A percentile compares a stretch with the other conserved stretches of the same genome.
phyloP scores from a whole-genome alignment of 2,888 invertebrate genomes.

The Cynaeus angustus region DNA sequence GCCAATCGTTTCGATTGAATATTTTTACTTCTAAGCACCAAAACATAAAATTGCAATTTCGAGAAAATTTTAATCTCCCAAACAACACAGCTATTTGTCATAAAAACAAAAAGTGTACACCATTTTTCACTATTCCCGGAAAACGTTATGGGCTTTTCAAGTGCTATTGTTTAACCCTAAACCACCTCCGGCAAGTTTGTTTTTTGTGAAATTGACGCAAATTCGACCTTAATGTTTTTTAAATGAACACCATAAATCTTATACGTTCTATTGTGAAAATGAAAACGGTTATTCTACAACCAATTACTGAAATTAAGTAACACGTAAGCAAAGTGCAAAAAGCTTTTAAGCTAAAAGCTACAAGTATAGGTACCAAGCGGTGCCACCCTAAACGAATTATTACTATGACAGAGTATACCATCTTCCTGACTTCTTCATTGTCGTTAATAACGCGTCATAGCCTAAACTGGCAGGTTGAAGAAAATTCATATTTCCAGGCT shows the following conservation, averaged over 20 bases:
- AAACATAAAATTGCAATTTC: slow-evolving; percentile 19
- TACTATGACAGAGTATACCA: slow-evolving; percentile 23
- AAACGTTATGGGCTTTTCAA: slow-evolving; percentile 9
- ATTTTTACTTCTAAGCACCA: slow-evolving; percentile 31
- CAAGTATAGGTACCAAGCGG: slow-evolving; percentile 42
- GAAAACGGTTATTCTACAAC: slow-evolving; percentile 55
- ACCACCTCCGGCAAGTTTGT: slow-evolving; percentile 5
- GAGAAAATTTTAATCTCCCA: slow-evolving; percentile 3
- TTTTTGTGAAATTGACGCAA: slow-evolving; percentile 28
- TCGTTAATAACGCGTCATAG: slow-evolving; percentile 15
- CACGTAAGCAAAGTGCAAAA: slow-evolving; percentile 64
- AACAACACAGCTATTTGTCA: slow-evolving; percentile 4
- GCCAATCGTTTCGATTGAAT: slow-evolving; percentile 26
- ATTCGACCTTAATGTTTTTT: slow-evolving; percentile 54
- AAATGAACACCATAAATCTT: slow-evolving; percentile 59
- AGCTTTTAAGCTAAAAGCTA: slow-evolving; percentile 69
- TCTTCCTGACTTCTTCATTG: slow-evolving; percentile 37
- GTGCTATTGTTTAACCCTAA: background rate
- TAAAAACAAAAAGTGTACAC: background rate
- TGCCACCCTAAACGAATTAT: slow-evolving; percentile 28
- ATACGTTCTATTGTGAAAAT: slow-evolving; percentile 43
- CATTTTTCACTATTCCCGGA: background rate
- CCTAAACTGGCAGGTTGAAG: background rate
- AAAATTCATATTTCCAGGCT: slow-evolving; percentile 1
- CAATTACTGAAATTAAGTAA: slow-evolving; percentile 64